Base-by-base conservation (phyloP, 1,140 invertebrate genomes). In the Heliothis virescens region DNA sequence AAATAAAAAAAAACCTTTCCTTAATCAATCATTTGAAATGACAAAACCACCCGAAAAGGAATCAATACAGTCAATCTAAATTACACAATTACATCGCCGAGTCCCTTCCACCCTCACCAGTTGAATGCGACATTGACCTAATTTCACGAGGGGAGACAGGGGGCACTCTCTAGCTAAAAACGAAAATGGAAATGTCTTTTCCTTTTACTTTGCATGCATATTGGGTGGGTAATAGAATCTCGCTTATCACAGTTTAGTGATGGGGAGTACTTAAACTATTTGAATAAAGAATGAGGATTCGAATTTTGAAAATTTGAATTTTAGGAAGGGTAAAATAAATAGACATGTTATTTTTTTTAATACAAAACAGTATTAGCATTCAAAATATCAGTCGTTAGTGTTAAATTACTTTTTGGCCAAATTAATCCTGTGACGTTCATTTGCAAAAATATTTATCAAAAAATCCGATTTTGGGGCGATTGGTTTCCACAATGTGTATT, bases 111-210 rank as follows among this genome's bases (percentile, higher is more conserved):
- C 59, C 41, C 73, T 75, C 80, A 86, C 85, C 83, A 84, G 87
- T 89, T 90, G 87, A 89, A 87, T 85, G 81, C 79, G 81, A 87
- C 85, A 87, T 87, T 87, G 85, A 87, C 85, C 85, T 59, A 85
- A 77, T 86, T 47, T 60, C n/a, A n/a, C 63, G 34, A 60, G 57
- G 63, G 55, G 75, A 41, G 60, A 78, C 57, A 2, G 15, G 52
- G 74, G 10, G n/a, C 57, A 72, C 65, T 47, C 53, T 47, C 47
- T 1, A 26, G 59, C 69, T 83, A 79, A 83, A 81, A 84, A 82
- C 83, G 81, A 74, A 83, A 78, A 83, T 80, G 82, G 59, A 82
- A 84, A 84, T 83, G 52, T 77, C 50, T 67, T 86, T 82, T 71
- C 75, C 4, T 62, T 79, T 80, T 71, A 86, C 79, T 86, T 80